Evolutionary conservation across 2,113 vertebrate species (phyloP), one percentile per base, ranked within the genome.

Genomic region (Halcyon malimbica): DNA sequence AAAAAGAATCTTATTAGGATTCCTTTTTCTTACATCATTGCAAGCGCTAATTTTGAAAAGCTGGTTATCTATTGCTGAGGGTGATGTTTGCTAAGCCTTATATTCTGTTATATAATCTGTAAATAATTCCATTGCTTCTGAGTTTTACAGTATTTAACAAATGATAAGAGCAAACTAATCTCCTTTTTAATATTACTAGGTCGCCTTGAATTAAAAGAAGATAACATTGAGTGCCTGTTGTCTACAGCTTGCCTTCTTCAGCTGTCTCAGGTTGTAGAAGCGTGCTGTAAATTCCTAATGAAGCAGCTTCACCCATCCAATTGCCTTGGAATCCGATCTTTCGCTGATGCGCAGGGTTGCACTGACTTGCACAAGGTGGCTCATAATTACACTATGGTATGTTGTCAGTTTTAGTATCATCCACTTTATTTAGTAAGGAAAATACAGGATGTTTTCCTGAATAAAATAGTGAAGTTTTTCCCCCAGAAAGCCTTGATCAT

Each of bases 291-390:
- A 68, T 99, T 99, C 97, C 98, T 99, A 78, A 98, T 99, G 98
- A 99, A 99, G 96, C 99, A 99, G 97, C 99, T 99, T 96, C 99
- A 99, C 87, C 99, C 99, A 0, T 99, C 99, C 92, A 99, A 99
- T 97, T 99, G 99, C 97, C 98, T 99, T 90, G 99, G 99, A 92
- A 99, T 99, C 75, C 98, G 99, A 75, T 99, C 99, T 70, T 99
- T 99, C 21, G 99, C 99, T 35, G 99, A 99, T 77, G 99, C 99
- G 0, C 99, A 99, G 96, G 99, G 99, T 92, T 99, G 99, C 97
- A 98, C 98, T 48, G 99, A 99, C 96, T 98, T 99, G 95, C 99
- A 99, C 96, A 99, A 98, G 95, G 99, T 99, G 90, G 99, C 99
- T 92, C 99, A 99, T 97, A 98, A 98, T 98, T 99, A 99, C 96